These are phyloP conservation scores for Colinus virginianus DNA, from an alignment of 2,113 vertebrate genomes.

Conservation along the genomic window DNA sequence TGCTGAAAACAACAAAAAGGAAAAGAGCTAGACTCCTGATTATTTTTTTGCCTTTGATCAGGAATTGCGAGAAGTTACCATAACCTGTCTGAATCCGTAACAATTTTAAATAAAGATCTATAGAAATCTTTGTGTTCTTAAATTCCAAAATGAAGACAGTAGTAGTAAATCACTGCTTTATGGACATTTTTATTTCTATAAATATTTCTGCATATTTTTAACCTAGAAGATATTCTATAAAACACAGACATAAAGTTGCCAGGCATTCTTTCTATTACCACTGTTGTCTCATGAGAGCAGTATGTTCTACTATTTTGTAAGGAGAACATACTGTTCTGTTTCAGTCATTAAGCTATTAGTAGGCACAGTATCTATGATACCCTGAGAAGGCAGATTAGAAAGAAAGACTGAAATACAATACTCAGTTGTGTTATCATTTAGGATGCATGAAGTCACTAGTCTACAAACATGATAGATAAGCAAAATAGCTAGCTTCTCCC, in stretches of 20 bases:
- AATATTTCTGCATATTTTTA: neutral
- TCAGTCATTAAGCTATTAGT: neutral
- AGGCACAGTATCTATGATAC: neutral
- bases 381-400: neutral
- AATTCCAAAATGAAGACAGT: neutral
- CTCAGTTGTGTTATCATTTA: neutral
- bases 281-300: neutral
- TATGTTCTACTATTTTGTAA: neutral
- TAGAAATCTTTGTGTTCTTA: neutral
- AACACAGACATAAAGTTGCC: fast-evolving
- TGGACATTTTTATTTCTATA: neutral
- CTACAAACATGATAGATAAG: neutral
- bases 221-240: neutral
- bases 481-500: neutral
- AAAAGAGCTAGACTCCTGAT: neutral
- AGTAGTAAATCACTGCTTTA: neutral
- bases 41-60: neutral
- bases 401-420: neutral
- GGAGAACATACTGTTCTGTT: neutral
- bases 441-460: neutral
- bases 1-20: neutral
- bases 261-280: neutral
- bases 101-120: neutral
- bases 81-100: neutral
- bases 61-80: neutral